These are phyloP conservation scores for Montifringilla adamsi DNA, from an alignment of 2,113 vertebrate species.

Conservation along the genomic window DNA sequence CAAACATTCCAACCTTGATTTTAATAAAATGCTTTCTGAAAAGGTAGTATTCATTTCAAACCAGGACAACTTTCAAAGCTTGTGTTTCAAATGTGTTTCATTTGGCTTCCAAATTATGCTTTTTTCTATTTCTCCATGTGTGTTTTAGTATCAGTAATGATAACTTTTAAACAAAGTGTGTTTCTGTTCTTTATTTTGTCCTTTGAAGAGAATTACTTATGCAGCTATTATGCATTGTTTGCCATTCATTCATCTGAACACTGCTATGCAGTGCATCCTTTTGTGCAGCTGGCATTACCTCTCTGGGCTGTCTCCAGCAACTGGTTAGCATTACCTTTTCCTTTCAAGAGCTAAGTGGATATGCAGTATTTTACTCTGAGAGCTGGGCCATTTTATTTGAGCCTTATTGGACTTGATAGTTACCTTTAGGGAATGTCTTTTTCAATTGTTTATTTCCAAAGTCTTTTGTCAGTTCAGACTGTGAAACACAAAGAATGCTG, in stretches of 20 bases:
- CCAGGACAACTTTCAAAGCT: not conserved
- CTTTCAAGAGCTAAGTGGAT: constrained; percentile 72
- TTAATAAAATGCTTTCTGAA: not conserved
- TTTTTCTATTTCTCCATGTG: not conserved
- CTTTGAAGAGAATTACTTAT: constrained; percentile 36
- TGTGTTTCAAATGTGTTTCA: not conserved
- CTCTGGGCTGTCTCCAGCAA: constrained; percentile 68
- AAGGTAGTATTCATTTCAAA: not conserved
- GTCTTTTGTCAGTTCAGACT: constrained; percentile 66
- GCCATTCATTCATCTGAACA: constrained; percentile 33
- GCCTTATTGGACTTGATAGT: constrained; percentile 77
- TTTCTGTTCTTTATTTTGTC: constrained; percentile 23
- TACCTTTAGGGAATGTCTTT: constrained; percentile 78
- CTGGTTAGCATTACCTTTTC: constrained; percentile 72
- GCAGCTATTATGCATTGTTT: constrained; percentile 26
- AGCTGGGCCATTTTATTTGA: constrained; percentile 74
- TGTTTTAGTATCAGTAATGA: not conserved
- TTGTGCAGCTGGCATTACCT: constrained; percentile 72
- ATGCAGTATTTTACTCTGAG: constrained; percentile 74
- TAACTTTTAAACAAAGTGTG: constrained; percentile 15
- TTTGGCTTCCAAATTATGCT: not conserved
- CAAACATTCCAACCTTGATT: not conserved
- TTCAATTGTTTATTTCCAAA: constrained; percentile 75
- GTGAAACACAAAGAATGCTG: constrained; percentile 64
- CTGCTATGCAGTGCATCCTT: constrained; percentile 17